Percentiles rank a stretch among this genome's conserved stretches.
phyloP scores from a whole-genome alignment of 2,888 invertebrate species.

The Apodemia hepburni region DNA sequence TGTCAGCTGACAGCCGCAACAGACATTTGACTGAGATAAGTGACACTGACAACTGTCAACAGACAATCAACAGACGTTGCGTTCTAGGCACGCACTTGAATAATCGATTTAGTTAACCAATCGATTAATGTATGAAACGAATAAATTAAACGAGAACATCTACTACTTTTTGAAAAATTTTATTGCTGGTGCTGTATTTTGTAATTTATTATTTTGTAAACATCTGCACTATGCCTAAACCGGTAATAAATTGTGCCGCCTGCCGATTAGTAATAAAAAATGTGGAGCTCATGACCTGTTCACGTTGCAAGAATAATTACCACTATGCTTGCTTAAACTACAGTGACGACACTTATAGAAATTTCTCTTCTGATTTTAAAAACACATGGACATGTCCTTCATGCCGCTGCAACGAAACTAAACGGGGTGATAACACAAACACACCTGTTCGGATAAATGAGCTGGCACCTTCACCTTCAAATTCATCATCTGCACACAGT shows the following conservation, averaged over 20 bases:
- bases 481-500: neutral
- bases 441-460: neutral
- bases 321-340: neutral
- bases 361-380: neutral
- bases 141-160: too few relatives aligned
- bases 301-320: neutral
- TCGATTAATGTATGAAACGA: too few relatives aligned
- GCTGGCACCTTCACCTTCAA: neutral
- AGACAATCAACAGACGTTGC: too few relatives aligned
- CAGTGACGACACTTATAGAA: neutral
- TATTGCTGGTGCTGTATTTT: too few relatives aligned
- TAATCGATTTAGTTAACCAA: too few relatives aligned
- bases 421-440: neutral
- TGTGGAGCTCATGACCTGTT: neutral
- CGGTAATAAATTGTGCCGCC: neutral
- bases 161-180: too few relatives aligned
- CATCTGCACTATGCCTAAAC: too few relatives aligned
- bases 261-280: neutral
- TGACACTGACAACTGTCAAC: too few relatives aligned
- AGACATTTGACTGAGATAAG: too few relatives aligned
- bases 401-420: neutral
- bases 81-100: too few relatives aligned
- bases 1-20: too few relatives aligned
- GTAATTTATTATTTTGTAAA: too few relatives aligned
- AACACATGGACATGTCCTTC: neutral